phyloP scores from a whole-genome alignment of 2,888 invertebrate genomes.

The Villa cingulata region DNA sequence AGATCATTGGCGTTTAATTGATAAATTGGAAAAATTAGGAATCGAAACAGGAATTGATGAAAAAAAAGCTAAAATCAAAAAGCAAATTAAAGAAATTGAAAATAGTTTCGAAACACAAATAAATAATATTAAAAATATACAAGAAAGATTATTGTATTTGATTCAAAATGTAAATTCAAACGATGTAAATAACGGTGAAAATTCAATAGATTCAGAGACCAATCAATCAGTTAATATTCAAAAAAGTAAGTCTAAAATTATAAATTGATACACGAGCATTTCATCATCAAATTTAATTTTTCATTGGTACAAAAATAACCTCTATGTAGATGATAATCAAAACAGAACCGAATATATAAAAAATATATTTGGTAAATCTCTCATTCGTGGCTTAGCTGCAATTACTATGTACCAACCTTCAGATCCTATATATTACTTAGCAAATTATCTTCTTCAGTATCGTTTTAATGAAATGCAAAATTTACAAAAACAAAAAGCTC shows the following conservation, averaged over 20 bases:
- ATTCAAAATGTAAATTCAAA: too few species aligned
- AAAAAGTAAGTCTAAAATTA: too few species aligned
- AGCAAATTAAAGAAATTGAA: neutral
- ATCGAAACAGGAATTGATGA: neutral
- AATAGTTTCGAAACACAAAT: neutral
- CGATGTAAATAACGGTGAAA: too few species aligned
- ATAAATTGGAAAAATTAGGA: slow-evolving; percentile 2
- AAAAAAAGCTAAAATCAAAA: neutral
- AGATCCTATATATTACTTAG: slow-evolving; percentile 16
- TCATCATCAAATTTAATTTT: neutral
- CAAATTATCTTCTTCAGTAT: slow-evolving; percentile 14
- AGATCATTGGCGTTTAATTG: neutral
- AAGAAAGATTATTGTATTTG: neutral
- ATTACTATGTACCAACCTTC: slow-evolving; percentile 11
- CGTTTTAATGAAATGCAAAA: slow-evolving; percentile 11
- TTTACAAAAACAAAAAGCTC: slow-evolving; percentile 6
- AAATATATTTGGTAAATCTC: slow-evolving; percentile 6
- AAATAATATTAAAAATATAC: neutral
- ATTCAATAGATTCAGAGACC: neutral
- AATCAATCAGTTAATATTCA: too few species aligned
- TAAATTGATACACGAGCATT: too few species aligned
- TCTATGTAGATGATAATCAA: neutral
- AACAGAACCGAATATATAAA: slow-evolving; percentile 9
- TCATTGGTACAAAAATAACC: neutral
- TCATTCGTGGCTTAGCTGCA: slow-evolving; percentile 12